Evolutionary conservation across 2,888 invertebrate genomes (phyloP).

Genomic region (Rhopalosiphum nymphaeae): DNA sequence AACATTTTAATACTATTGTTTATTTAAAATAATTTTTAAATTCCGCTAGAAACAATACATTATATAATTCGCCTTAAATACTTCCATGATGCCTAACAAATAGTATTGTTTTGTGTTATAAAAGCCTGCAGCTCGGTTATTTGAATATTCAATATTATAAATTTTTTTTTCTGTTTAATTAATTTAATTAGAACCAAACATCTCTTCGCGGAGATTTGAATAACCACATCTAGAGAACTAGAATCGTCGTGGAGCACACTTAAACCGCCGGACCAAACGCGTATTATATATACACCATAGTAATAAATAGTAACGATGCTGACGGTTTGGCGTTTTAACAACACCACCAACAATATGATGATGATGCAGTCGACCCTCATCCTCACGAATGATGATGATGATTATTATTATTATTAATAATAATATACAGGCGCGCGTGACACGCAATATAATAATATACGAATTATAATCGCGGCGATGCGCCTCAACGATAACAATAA

Average conservation of each 20-base stretch:
- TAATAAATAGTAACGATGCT: background rate
- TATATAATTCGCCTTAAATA: background rate
- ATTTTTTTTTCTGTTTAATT: background rate
- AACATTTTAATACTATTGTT: too few relatives aligned
- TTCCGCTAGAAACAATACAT: background rate
- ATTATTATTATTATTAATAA: background rate
- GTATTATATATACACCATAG: background rate
- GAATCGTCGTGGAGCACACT: background rate
- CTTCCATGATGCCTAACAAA: background rate
- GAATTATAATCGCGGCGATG: background rate
- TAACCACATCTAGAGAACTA: background rate
- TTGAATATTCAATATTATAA: background rate
- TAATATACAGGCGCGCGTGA: background rate
- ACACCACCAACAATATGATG: background rate
- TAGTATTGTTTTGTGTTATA: background rate
- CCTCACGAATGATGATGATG: background rate
- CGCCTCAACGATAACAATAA: background rate
- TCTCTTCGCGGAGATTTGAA: background rate
- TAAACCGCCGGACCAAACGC: background rate
- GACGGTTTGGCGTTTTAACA: background rate
- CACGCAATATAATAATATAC: conserved; percentile 1
- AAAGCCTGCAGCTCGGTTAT: background rate
- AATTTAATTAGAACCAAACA: background rate
- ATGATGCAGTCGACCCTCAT: background rate
- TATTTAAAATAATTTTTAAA: too few relatives aligned